These are phyloP conservation scores for Bufotes viridis DNA, from an alignment of 2,797 vertebrate genomes.

Conservation along the genomic window DNA sequence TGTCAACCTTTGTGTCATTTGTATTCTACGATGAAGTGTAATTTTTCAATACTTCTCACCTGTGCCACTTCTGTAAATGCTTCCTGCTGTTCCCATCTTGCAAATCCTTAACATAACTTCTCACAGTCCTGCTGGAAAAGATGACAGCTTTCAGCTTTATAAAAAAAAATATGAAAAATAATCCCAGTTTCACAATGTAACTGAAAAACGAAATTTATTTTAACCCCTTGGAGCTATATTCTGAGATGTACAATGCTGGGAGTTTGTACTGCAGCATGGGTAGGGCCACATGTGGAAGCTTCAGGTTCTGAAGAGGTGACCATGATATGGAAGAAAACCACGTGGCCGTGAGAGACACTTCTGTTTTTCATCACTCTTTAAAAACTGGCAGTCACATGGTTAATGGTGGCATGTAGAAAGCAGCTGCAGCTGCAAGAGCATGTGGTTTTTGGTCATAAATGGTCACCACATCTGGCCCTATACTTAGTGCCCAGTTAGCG, in stretches of 20 bases:
- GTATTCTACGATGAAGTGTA: background rate
- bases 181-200: background rate
- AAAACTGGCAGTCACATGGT: too few species aligned
- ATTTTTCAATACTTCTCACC: background rate
- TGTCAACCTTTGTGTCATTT: background rate
- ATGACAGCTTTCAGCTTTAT: background rate
- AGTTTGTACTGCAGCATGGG: background rate
- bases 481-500: too few species aligned
- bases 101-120: constrained; percentile 6
- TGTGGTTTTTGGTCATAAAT: too few species aligned
- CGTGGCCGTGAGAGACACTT: too few species aligned
- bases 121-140: background rate
- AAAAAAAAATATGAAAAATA: background rate
- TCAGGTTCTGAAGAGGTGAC: too few species aligned
- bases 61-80: background rate
- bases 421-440: too few species aligned
- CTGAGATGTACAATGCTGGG: background rate
- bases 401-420: too few species aligned
- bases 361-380: too few species aligned
- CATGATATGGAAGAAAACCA: too few species aligned
- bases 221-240: background rate
- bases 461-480: too few species aligned
- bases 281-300: too few species aligned
- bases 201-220: background rate
- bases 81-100: background rate